phyloP scores from a whole-genome alignment of 2,888 invertebrate species.

The Ptilodon capucinus region DNA sequence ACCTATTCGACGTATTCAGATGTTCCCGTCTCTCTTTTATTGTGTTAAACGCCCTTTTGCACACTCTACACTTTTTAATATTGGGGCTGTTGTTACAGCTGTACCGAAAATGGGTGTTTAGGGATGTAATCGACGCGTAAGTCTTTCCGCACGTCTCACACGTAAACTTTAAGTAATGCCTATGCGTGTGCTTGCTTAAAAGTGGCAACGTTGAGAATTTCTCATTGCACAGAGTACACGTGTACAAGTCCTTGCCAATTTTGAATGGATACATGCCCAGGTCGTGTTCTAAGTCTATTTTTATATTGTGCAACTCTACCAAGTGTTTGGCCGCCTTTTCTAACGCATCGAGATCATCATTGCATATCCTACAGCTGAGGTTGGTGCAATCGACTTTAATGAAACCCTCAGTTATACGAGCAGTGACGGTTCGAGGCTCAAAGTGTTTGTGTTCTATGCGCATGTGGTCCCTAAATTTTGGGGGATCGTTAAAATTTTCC shows the following conservation, averaged over 20 bases:
- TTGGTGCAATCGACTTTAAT: constrained; percentile 41
- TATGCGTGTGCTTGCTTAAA: constrained; percentile 37
- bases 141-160: constrained; percentile 50
- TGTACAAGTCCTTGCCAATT: constrained; percentile 33
- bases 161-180: constrained; percentile 46
- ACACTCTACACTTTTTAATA: constrained; percentile 22
- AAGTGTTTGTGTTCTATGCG: constrained; percentile 35
- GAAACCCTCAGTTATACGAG: constrained; percentile 31
- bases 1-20: constrained; percentile 18
- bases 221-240: constrained; percentile 38
- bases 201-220: constrained; percentile 33
- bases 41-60: constrained; percentile 17
- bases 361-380: constrained; percentile 39
- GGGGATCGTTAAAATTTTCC: constrained; percentile 40
- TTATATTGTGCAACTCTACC: constrained; percentile 25
- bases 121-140: constrained; percentile 35
- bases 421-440: constrained; percentile 34
- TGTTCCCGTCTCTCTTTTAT: constrained; percentile 22
- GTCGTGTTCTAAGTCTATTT: constrained; percentile 24
- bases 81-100: constrained; percentile 20
- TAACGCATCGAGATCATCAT: constrained; percentile 12
- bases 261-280: constrained; percentile 42
- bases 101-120: constrained; percentile 37
- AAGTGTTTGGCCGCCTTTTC: constrained; percentile 34
- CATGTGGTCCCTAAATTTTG: constrained; percentile 41